These are phyloP conservation scores for Gonocerus acuteangulatus DNA, from an alignment of 2,888 invertebrate genomes.

Conservation along the genomic window DNA sequence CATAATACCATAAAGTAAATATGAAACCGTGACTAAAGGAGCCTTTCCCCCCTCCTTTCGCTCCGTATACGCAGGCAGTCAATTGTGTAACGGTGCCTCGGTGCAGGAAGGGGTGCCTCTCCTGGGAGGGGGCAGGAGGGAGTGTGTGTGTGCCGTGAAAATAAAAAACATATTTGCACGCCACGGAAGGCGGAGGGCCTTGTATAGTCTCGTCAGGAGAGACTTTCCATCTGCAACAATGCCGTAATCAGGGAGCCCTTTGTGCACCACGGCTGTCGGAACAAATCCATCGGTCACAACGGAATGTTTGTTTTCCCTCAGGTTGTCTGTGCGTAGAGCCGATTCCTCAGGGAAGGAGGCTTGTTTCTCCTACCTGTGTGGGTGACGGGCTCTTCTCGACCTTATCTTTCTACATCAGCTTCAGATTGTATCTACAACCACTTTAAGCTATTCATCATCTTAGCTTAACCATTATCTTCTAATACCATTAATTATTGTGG, in stretches of 20 bases:
- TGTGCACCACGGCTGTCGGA: slow-evolving; percentile 16
- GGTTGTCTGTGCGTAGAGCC: slow-evolving; percentile 2
- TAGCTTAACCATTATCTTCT: too few species aligned
- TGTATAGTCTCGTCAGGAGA: slow-evolving; percentile 8
- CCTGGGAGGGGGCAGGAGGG: slow-evolving; percentile 3
- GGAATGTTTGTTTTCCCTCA: slow-evolving; percentile 23
- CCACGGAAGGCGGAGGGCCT: background rate
- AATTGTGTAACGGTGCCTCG: slow-evolving; percentile 22
- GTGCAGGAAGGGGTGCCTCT: slow-evolving; percentile 14
- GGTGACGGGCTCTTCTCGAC: too few species aligned
- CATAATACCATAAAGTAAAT: slow-evolving; percentile 24
- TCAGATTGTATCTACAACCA: too few species aligned
- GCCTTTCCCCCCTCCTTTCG: slow-evolving; percentile 2
- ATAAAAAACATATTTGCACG: slow-evolving; percentile 27
- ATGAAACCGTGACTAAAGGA: slow-evolving; percentile 23
- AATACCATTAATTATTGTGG: too few species aligned
- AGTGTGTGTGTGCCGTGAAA: background rate
- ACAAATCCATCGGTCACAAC: slow-evolving; percentile 28
- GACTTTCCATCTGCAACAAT: slow-evolving; percentile 28
- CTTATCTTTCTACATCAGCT: too few species aligned
- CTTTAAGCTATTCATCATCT: too few species aligned
- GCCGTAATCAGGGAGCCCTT: slow-evolving; percentile 25
- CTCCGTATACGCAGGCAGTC: background rate
- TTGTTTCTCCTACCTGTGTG: too few species aligned
- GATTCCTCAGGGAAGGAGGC: background rate